These are phyloP conservation scores for Acleris sparsana DNA, from an alignment of 2,888 invertebrate genomes.

Conservation along the genomic window DNA sequence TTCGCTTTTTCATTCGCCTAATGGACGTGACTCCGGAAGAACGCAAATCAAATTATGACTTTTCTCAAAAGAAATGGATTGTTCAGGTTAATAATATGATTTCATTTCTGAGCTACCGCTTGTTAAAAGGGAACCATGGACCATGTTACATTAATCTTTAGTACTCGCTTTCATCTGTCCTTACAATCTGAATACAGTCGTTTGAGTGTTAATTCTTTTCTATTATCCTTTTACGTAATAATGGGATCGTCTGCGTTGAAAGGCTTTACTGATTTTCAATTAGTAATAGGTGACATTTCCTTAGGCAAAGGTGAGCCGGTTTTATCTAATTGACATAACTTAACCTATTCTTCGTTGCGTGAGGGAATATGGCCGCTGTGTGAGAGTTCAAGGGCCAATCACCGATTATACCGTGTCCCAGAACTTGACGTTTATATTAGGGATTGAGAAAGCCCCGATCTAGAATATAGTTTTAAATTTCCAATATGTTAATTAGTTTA, in stretches of 20 bases:
- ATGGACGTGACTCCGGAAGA: slow-evolving; percentile 55
- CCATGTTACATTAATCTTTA: slow-evolving; percentile 31
- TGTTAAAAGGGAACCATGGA: slow-evolving; percentile 26
- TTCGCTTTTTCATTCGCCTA: slow-evolving; percentile 54
- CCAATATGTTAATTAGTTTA: too few species aligned
- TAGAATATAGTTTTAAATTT: too few species aligned
- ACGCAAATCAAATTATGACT: slow-evolving; percentile 52
- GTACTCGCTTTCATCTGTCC: slow-evolving; percentile 10
- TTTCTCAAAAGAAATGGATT: slow-evolving; percentile 50
- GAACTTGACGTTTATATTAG: too few species aligned
- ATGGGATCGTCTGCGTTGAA: neutral
- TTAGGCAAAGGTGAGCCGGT: neutral
- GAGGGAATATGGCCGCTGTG: too few species aligned
- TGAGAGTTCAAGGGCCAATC: too few species aligned
- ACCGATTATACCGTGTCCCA: too few species aligned
- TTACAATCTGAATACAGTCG: slow-evolving; percentile 1
- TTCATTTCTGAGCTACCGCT: slow-evolving; percentile 20
- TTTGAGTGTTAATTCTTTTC: slow-evolving; percentile 4
- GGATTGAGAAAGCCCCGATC: too few species aligned
- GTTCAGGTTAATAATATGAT: slow-evolving; percentile 30
- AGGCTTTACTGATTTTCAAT: neutral
- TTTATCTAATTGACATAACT: too few species aligned
- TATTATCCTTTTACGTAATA: neutral
- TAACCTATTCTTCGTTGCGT: too few species aligned
- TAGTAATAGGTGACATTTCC: neutral